Evolutionary conservation across 2,888 invertebrate species (phyloP), one percentile per base, ranked within the genome.

Genomic region (Prosopocoilus inquinatus): DNA sequence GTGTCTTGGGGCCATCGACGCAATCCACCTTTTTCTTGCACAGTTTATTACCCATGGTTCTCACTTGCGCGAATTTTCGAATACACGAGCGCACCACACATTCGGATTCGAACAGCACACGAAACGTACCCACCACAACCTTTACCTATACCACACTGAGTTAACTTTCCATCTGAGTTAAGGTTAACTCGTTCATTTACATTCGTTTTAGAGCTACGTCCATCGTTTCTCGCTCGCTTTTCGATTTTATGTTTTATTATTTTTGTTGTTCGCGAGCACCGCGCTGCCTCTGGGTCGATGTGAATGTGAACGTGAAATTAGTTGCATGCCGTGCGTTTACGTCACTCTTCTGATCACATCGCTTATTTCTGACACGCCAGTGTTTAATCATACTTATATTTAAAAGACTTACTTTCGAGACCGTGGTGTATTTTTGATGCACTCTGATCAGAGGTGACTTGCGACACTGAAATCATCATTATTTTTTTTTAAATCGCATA

Each of bases 21-120:
- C 53, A 59, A 45, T 65, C 68, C 55, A 66, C 65, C 60, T 74
- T 75, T 65, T 73, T 74, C 65, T 75, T 76, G 62, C 75, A 76
- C 66, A 76, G 64, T 63, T 71, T 73, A 63, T 75, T 75, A 9
- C 75, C 75, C 75, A 76, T 76, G 28, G 35, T 41, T 11, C 28
- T n/a, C 55, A 38, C 46, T 38, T 20, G 33, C 43, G 45, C 46
- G 45, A 32, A 13, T 32, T 11, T 33, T 16, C 12, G 43, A 41
- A 20, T 28, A 38, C 41, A 41, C n/a, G 3, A 41, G 15, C 16
- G 2, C 9, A 3, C 13, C 41, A 16, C 13, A 13, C 9, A 15
- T n/a, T 41, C 20, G 43, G 8, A 43, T n/a, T n/a, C n/a, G n/a
- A n/a, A n/a, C n/a, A n/a, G n/a, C 9, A 47, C 33, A 35, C 47